Percentiles rank a stretch among this genome's conserved stretches.
Conservation (phyloP, 1,140 invertebrate species). For the Papilio polytes region DNA sequence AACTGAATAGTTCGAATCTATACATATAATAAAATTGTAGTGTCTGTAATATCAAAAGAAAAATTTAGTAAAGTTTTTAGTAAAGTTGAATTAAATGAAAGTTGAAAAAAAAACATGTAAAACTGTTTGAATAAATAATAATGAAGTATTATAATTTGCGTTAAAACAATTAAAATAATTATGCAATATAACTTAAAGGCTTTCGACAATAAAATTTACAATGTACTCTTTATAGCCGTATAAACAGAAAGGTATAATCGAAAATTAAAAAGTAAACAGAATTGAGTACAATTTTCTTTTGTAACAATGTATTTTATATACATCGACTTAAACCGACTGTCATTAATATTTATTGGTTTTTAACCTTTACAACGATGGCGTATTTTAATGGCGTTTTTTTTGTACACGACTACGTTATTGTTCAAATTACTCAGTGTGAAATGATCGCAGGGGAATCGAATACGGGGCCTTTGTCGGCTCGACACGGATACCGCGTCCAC, state of each 20-base stretch:
- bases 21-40: too few species aligned
- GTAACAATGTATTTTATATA: slow-evolving; percentile 27
- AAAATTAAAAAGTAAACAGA: slow-evolving; percentile 11
- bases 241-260: slow-evolving; percentile 18
- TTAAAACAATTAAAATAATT: neutral
- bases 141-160: neutral
- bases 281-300: neutral
- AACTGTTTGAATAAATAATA: neutral
- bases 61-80: too few species aligned
- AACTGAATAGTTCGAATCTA: neutral
- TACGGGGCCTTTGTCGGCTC: slow-evolving; percentile 30
- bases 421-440: slow-evolving; percentile 31
- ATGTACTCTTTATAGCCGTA: neutral
- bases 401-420: slow-evolving; percentile 22
- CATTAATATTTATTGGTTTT: slow-evolving; percentile 34
- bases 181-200: neutral
- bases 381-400: slow-evolving; percentile 30
- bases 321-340: slow-evolving; percentile 3
- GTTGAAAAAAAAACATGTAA: neutral
- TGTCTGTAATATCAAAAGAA: too few species aligned
- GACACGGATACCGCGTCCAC: slow-evolving; percentile 25
- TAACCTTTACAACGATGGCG: neutral
- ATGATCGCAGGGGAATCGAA: slow-evolving; percentile 31
- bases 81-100: too few species aligned
- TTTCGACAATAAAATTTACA: slow-evolving; percentile 9